Conservation (phyloP, 30 jellyfish, hydroid and myxozoan species). For the Phacellophora camtschatica region DNA sequence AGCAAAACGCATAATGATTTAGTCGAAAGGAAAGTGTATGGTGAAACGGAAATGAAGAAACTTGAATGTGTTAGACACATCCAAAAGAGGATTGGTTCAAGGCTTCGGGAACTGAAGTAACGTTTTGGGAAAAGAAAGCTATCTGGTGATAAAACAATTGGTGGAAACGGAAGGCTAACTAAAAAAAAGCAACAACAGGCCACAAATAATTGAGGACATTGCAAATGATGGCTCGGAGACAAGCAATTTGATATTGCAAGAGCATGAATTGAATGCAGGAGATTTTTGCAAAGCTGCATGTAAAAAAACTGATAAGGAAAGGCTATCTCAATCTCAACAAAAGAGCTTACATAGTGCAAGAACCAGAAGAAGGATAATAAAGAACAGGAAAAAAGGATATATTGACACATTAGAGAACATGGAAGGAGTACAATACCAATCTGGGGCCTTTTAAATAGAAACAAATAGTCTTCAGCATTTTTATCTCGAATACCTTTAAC, state of each 20-base stretch:
- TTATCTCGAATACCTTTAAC: too few species aligned
- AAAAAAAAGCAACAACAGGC: background rate
- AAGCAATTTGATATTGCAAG: background rate
- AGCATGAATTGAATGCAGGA: background rate
- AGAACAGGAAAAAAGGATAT: background rate
- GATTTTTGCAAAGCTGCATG: constrained; percentile 3
- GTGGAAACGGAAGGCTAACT: constrained; percentile 35
- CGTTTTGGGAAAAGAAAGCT: background rate
- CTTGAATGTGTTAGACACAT: constrained; percentile 13
- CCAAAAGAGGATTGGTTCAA: constrained; percentile 24
- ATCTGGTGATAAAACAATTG: constrained; percentile 24
- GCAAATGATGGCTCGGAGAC: constrained; percentile 4
- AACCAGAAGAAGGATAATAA: background rate
- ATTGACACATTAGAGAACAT: background rate
- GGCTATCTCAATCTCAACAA: background rate
- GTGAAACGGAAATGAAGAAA: background rate
- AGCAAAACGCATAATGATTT: background rate
- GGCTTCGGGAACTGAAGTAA: background rate
- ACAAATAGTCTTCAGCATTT: too few species aligned
- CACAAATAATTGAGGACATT: background rate
- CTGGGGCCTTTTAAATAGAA: constrained; percentile 4
- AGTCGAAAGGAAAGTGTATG: background rate
- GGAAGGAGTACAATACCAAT: constrained; percentile 2
- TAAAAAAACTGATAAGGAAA: background rate
- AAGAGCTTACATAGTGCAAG: background rate